Evolutionary conservation across 2,888 invertebrate genomes (phyloP).

Genomic region (Ellobium chinense): DNA sequence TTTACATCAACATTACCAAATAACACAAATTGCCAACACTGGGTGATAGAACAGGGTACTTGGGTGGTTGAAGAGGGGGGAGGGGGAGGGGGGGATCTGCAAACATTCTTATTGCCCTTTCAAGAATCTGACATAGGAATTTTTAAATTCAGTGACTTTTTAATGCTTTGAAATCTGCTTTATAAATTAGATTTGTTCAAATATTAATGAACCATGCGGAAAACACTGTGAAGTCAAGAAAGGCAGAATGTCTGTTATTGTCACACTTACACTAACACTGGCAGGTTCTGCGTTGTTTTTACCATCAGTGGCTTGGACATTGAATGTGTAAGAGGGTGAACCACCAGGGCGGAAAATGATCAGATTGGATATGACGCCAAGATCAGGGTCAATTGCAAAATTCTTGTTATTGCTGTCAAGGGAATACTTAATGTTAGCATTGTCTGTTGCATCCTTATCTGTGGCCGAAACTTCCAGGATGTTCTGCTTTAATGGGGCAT

Average conservation of each 20-base stretch:
- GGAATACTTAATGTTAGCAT: neutral
- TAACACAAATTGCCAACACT: too few species aligned
- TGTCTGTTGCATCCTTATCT: conserved; percentile 7
- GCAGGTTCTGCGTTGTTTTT: neutral
- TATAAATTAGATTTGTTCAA: too few species aligned
- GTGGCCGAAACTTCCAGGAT: conserved; percentile 30
- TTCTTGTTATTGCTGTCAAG: neutral
- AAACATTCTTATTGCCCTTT: too few species aligned
- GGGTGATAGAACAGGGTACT: too few species aligned
- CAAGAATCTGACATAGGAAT: too few species aligned
- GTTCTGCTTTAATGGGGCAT: conserved; percentile 10
- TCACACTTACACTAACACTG: conserved; percentile 24
- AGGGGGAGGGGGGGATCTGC: too few species aligned
- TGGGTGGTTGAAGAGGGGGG: too few species aligned
- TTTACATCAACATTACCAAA: too few species aligned
- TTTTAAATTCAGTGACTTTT: too few species aligned
- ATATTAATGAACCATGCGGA: neutral
- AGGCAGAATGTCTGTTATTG: neutral
- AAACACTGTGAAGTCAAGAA: neutral
- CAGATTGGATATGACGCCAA: conserved; percentile 17
- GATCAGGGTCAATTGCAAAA: conserved; percentile 19
- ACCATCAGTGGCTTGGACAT: conserved; percentile 23
- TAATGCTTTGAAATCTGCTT: too few species aligned
- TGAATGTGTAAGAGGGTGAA: neutral
- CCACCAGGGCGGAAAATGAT: conserved; percentile 6